Evolutionary conservation across 2,113 vertebrate genomes (phyloP).

Genomic region (Colius striatus): DNA sequence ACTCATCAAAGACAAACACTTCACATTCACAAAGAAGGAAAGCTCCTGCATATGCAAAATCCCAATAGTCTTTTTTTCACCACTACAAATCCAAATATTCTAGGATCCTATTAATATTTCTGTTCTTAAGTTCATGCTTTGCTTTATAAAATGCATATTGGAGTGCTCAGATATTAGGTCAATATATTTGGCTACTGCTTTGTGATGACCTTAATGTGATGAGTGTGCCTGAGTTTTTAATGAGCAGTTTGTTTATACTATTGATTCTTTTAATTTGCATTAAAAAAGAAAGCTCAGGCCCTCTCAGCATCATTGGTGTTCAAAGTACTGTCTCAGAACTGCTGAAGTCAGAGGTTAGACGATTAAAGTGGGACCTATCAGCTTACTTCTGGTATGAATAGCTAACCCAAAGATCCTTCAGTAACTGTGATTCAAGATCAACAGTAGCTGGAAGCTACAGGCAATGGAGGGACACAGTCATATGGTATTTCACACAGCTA

Average conservation of each 20-base stretch:
- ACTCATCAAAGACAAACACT: background rate
- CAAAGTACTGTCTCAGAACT: background rate
- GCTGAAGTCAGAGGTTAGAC: background rate
- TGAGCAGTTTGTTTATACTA: background rate
- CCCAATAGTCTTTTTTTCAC: background rate
- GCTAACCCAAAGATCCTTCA: background rate
- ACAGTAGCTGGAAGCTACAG: background rate
- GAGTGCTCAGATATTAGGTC: background rate
- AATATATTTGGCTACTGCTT: background rate
- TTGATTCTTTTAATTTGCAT: background rate
- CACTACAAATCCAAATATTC: background rate
- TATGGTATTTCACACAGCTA: background rate
- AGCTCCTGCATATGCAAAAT: background rate
- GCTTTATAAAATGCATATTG: background rate
- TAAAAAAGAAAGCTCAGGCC: background rate
- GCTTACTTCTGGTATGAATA: background rate
- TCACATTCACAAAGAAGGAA: background rate
- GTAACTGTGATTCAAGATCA: background rate
- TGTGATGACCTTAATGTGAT: background rate
- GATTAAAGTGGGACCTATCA: background rate
- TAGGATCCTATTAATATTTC: background rate
- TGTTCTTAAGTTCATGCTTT: background rate
- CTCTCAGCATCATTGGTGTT: background rate
- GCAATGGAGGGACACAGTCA: background rate
- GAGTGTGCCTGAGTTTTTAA: background rate